These are phyloP conservation scores for Protosalanx chinensis DNA, from an alignment of 2,797 vertebrate genomes.

Conservation along the genomic window DNA sequence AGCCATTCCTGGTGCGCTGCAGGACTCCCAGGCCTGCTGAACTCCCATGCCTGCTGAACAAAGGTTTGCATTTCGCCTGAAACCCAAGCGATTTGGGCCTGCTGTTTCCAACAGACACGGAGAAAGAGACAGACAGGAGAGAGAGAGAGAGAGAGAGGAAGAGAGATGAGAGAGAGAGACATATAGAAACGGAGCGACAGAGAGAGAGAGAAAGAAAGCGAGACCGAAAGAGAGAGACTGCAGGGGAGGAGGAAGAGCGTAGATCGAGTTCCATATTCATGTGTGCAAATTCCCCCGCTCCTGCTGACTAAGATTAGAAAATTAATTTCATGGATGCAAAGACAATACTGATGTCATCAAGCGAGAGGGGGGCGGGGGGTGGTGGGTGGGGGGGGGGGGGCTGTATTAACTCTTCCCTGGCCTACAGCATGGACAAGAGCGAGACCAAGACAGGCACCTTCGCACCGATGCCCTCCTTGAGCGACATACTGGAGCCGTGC, in stretches of 20 bases:
- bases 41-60: slow-evolving; percentile 49
- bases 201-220: slow-evolving; percentile 36
- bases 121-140: neutral
- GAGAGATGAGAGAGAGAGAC: neutral
- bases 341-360: slow-evolving; percentile 79
- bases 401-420: slow-evolving; percentile 61
- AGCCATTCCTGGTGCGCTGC: neutral
- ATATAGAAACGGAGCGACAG: slow-evolving; percentile 6
- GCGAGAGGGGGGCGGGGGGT: slow-evolving; percentile 50
- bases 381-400: slow-evolving; percentile 46
- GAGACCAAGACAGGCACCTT: neutral
- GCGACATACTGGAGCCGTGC: neutral
- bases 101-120: slow-evolving; percentile 30
- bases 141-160: neutral
- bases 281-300: slow-evolving; percentile 75
- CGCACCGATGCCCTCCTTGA: neutral
- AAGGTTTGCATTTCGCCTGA: slow-evolving; percentile 42
- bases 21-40: slow-evolving; percentile 13
- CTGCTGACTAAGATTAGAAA: slow-evolving; percentile 82
- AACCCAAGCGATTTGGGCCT: slow-evolving; percentile 44
- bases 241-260: slow-evolving; percentile 34
- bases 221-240: slow-evolving; percentile 32
- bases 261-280: slow-evolving; percentile 74
- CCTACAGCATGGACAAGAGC: neutral
- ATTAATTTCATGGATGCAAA: slow-evolving; percentile 82